Conservation (phyloP, 2,888 invertebrate genomes). For the Drosophila algonquin region DNA sequence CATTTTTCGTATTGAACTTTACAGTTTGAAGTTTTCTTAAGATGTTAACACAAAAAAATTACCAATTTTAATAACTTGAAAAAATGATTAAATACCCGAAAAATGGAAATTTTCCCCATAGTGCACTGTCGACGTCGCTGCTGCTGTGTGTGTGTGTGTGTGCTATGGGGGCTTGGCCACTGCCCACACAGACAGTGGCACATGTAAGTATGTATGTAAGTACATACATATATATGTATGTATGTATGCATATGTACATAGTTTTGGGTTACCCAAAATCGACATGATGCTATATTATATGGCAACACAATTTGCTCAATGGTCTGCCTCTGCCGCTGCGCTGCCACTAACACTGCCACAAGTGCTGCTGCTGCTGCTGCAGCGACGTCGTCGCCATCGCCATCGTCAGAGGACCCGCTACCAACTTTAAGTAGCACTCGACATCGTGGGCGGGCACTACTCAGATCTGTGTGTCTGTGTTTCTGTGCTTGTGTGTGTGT, state of each 20-base stretch:
- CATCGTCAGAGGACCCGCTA: slow-evolving; percentile 45
- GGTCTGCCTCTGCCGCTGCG: slow-evolving; percentile 34
- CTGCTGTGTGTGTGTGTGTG: slow-evolving; percentile 18
- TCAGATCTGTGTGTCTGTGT: slow-evolving; percentile 38
- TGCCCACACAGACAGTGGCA: slow-evolving; percentile 34
- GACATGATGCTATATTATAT: slow-evolving; percentile 80
- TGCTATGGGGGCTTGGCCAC: slow-evolving; percentile 42
- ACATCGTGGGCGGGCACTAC: slow-evolving; percentile 66
- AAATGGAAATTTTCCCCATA: too few species aligned
- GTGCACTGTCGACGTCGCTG: slow-evolving; percentile 31
- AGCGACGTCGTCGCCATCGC: slow-evolving; percentile 42
- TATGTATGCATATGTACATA: slow-evolving; percentile 32
- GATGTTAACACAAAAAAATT: too few species aligned
- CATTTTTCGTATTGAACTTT: too few species aligned
- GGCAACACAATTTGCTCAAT: slow-evolving; percentile 78
- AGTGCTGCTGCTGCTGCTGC: slow-evolving; percentile 14
- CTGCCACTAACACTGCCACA: slow-evolving; percentile 27
- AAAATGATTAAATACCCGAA: too few species aligned
- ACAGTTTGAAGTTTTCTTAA: too few species aligned
- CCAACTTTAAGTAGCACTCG: slow-evolving; percentile 64
- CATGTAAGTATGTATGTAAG: slow-evolving; percentile 40
- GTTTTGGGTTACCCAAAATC: slow-evolving; percentile 78
- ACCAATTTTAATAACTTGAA: too few species aligned
- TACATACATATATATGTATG: slow-evolving; percentile 37
- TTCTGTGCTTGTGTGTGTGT: slow-evolving; percentile 20